Conservation (phyloP, 2,888 invertebrate species). For the Sarcophaga rosellei region DNA sequence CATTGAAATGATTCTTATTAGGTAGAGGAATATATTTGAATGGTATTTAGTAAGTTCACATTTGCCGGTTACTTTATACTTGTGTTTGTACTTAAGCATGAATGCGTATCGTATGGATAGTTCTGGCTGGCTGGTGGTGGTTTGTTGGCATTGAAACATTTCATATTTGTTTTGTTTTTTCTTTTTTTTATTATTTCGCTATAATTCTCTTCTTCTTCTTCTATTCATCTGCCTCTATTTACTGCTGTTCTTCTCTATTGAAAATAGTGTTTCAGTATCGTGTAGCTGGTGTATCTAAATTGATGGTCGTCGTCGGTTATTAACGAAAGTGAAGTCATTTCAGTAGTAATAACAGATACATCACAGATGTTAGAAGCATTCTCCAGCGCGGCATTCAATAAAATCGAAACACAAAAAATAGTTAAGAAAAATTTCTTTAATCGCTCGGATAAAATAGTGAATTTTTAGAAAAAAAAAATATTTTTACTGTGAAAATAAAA, state of each 20-base stretch:
- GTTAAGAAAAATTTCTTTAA: background rate
- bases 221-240: conserved; percentile 4
- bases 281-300: conserved; percentile 42
- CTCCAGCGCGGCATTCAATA: background rate
- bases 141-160: conserved; percentile 64
- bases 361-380: conserved; percentile 41
- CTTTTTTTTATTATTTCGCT: background rate
- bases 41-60: conserved; percentile 16
- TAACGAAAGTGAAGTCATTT: conserved; percentile 43
- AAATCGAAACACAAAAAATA: conserved; percentile 10
- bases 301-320: background rate
- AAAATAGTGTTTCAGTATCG: conserved; percentile 47
- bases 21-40: background rate
- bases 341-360: conserved; percentile 63
- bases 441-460: background rate
- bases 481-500: background rate
- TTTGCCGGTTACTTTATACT: conserved; percentile 45
- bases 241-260: background rate
- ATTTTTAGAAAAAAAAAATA: background rate
- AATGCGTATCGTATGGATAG: background rate
- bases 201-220: background rate
- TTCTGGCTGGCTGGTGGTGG: background rate
- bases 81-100: conserved; percentile 20
- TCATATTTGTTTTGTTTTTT: no score
- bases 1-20: no score